Conservation (phyloP, 2,888 invertebrate genomes). For the Tridacna gigas region DNA sequence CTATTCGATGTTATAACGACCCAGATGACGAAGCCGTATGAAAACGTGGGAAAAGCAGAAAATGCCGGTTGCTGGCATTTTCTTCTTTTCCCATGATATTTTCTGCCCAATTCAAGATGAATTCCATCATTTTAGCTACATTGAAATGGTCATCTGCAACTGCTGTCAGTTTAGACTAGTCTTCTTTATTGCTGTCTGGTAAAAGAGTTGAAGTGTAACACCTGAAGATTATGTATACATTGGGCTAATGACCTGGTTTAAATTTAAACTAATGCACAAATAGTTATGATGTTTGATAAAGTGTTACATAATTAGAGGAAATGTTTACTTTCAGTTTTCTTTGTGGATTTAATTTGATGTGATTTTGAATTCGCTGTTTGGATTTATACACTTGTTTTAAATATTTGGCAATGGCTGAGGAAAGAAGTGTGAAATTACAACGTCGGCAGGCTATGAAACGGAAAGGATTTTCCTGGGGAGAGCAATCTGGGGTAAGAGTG, state of each 20-base stretch:
- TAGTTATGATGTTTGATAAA: too few species aligned
- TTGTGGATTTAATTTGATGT: background rate
- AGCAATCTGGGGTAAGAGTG: conserved; percentile 50
- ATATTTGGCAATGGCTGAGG: conserved; percentile 38
- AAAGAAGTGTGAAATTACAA: conserved; percentile 48
- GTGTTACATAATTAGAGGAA: too few species aligned
- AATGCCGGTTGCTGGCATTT: background rate
- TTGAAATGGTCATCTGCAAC: too few species aligned
- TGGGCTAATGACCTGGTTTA: too few species aligned
- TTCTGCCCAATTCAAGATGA: background rate
- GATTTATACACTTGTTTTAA: background rate
- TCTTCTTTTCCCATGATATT: background rate
- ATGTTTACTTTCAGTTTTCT: background rate
- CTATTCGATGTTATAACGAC: too few species aligned
- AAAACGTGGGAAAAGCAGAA: background rate
- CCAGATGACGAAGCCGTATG: background rate
- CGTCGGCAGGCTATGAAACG: conserved; percentile 66
- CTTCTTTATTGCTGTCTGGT: too few species aligned
- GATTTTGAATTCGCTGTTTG: background rate
- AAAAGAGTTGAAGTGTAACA: too few species aligned
- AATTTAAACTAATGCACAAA: too few species aligned
- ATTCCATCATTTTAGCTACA: too few species aligned
- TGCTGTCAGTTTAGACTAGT: too few species aligned
- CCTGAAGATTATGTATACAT: too few species aligned
- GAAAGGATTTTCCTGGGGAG: conserved; percentile 61